These are phyloP conservation scores for Botia almorhae DNA, from an alignment of 2,797 vertebrate species.

Conservation along the genomic window DNA sequence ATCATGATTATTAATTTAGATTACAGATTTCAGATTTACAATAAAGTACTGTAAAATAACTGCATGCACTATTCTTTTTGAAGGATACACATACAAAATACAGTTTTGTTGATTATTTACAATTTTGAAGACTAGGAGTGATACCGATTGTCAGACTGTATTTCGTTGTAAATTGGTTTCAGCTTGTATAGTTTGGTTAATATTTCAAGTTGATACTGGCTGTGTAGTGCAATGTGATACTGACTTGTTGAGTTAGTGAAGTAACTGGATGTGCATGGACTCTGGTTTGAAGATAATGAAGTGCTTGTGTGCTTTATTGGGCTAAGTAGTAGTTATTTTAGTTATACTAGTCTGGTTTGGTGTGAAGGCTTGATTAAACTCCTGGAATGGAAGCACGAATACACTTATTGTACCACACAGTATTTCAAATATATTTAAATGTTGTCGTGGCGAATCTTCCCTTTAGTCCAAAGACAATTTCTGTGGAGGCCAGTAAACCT, in stretches of 20 bases:
- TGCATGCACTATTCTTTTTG: background rate
- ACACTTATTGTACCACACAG: background rate
- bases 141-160: background rate
- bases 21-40: too few species aligned
- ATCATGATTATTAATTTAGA: background rate
- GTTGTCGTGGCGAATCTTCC: slow-evolving; percentile 47
- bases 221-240: background rate
- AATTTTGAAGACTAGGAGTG: background rate
- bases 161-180: background rate
- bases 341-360: background rate
- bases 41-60: background rate
- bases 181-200: background rate
- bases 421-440: slow-evolving; percentile 33
- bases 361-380: background rate
- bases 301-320: slow-evolving; percentile 5
- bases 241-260: background rate
- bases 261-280: background rate
- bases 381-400: slow-evolving; percentile 21
- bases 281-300: slow-evolving; percentile 1
- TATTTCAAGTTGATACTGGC: background rate
- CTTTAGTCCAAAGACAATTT: slow-evolving; percentile 66
- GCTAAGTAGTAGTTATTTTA: background rate
- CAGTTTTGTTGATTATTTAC: background rate
- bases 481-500: slow-evolving; percentile 73
- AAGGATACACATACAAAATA: too few species aligned